Base-by-base conservation (phyloP, 2,888 invertebrate genomes). In the Apotomis capreana region DNA sequence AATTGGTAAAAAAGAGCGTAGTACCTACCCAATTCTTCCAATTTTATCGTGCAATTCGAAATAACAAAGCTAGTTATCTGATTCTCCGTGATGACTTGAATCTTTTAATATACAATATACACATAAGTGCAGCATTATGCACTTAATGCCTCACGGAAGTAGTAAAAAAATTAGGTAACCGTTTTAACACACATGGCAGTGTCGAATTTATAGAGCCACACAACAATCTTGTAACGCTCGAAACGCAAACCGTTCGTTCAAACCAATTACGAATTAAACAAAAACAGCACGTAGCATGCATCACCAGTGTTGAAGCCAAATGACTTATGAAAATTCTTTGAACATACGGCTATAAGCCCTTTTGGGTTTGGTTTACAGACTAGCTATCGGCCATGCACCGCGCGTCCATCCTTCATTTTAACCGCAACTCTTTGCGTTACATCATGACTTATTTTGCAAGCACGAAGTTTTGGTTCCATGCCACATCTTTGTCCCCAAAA, bases 381-480 rank as follows among this genome's bases (percentile, higher is more conserved):
- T 57, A 55, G 54, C 54, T 44, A 68, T 71, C 82, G 81, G 74
- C 74, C 76, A 84, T 86, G 83, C 86, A 79, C 72, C 73, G 64
- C 78, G 76, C 83, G 79, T 83, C 77, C 80, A 83, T 84, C 79
- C 78, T 79, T 84, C 82, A 82, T 83, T 78, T 79, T 77, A 26
- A 76, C 73, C 75, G 76, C 72, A 78, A 78, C 76, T 62, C 71
- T 75, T 87, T 85, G 80, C 81, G 81, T 77, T 84, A 88, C 70
- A 65, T 69, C 76, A 78, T 70, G 78, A 70, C 76, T 76, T 76
- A 75, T 82, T 79, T 82, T 79, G 80, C 79, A 83, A 83, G 76
- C 72, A 37, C 67, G 57, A 15, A 62, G 67, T 67, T 71, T 68
- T 61, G 71, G 61, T 51, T 62, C 68, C 61, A 61, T 54, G 65